Evolutionary conservation across 2,888 invertebrate species (phyloP), one percentile per base, ranked within the genome.

Genomic region (Thelaira solivaga): DNA sequence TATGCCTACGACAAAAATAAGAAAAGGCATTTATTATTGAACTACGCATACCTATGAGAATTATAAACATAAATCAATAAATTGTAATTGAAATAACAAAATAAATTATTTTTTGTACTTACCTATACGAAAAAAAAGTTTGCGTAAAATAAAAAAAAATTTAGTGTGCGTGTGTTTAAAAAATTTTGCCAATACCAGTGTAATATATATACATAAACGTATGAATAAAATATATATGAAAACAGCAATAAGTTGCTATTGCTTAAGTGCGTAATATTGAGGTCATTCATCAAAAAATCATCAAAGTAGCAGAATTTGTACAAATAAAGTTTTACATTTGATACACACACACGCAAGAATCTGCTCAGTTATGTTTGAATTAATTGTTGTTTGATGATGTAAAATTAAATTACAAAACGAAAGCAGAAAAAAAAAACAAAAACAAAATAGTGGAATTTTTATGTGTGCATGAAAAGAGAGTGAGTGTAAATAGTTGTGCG

Each of bases 251-350:
- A 29, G 65, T 20, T 43, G 59, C 43, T n/a, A 39, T 47, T 53
- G 57, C 53, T 47, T 57, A 39, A 51, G 61, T 74, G 78, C 78
- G 69, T 78, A 67, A 61, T 61, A 72, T 78, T 78, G 74, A 78
- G 78, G 78, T 78, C 78, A 78, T 78, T 74, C 69, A 62, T 69
- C 74, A 73, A 65, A 67, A 72, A 62, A 62, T 65, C 68, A 75
- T 64, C 59, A 45, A 13, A 57, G 68, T 41, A 62, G 47, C 29
- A 67, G 34, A 61, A 59, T 26, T 41, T 51, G 13, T 34, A 47
- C 49, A 57, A n/a, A n/a, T n/a, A n/a, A n/a, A n/a, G n/a, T n/a
- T n/a, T n/a, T n/a, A n/a, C n/a, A n/a, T n/a, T n/a, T n/a, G n/a
- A n/a, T n/a, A n/a, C n/a, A n/a, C n/a, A n/a, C n/a, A n/a, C n/a